Evolutionary conservation across 2,113 vertebrate species (phyloP), one percentile per base, ranked within the genome.

Genomic region (Corynorhinus townsendii): DNA sequence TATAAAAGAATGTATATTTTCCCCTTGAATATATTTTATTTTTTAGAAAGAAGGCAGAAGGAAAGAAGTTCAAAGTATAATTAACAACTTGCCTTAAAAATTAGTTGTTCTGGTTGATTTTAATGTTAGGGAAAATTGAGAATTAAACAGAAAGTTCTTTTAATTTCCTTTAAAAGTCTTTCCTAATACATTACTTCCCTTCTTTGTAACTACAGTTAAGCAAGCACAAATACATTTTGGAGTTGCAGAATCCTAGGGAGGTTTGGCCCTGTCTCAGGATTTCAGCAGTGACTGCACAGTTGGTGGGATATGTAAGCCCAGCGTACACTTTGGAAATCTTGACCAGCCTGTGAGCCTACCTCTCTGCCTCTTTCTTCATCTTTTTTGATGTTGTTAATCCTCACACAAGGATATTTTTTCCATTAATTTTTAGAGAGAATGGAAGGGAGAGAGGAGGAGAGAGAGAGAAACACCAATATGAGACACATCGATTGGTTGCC

Each of bases 111-210:
- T 62, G 73, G n/a, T 76, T 88, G 89, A 88, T 68, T 95, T 76
- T 90, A 88, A 82, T 71, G n/a, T 81, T 68, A 66, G 68, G 19
- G 38, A 35, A 33, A 95, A 83, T 40, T 76, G 62, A 86, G 68
- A 82, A 93, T 85, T 59, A 68, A 91, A 71, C 38, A 90, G 64
- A 84, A 77, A 54, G 64, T 56, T 47, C 11, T 86, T 91, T 88
- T 1, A 35, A 76, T 90, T 69, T 86, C 33, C 72, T 86, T 80
- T 62, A 17, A 68, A 79, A 62, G 52, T 35, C 33, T 94, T 47
- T 76, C 47, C 33, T 40, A 33, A 26, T 49, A 47, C 7, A 54
- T 54, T 35, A 54, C 16, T 45, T 77, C 14, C 7, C 20, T 88
- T 54, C 24, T 89, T 59, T 75, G 43, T 86, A 45, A 84, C 33